phyloP scores from a whole-genome alignment of 2,888 invertebrate species.

The Amblyteles armatorius region DNA sequence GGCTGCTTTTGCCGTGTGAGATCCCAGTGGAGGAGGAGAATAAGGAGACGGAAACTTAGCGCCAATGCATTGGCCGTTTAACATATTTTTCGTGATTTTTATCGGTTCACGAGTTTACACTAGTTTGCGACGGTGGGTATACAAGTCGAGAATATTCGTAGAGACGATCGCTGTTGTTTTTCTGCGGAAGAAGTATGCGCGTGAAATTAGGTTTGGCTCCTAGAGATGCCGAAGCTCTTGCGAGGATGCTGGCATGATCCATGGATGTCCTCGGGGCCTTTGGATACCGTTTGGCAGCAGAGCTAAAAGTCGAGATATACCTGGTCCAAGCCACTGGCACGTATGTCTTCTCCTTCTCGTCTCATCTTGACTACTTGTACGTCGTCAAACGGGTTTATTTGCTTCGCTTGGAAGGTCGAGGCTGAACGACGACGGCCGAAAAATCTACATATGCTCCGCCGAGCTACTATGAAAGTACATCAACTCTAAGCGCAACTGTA shows the following conservation, averaged over 20 bases:
- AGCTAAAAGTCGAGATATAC: slow-evolving; percentile 22
- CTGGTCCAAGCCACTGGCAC: slow-evolving; percentile 33
- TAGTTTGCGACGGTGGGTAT: slow-evolving; percentile 41
- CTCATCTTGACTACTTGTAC: slow-evolving; percentile 64
- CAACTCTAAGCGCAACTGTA: slow-evolving; percentile 40
- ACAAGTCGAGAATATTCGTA: slow-evolving; percentile 32
- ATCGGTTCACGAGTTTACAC: slow-evolving; percentile 53
- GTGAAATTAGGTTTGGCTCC: slow-evolving; percentile 64
- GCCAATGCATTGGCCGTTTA: slow-evolving; percentile 58
- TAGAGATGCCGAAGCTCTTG: slow-evolving; percentile 60
- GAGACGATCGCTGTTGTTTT: slow-evolving; percentile 23
- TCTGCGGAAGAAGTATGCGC: slow-evolving; percentile 41
- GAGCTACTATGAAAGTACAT: slow-evolving; percentile 49
- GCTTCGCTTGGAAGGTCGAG: slow-evolving; percentile 70
- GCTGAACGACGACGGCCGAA: slow-evolving; percentile 64
- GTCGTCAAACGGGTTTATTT: slow-evolving; percentile 80
- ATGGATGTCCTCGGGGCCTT: slow-evolving; percentile 65
- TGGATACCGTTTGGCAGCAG: slow-evolving; percentile 68
- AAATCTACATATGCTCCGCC: slow-evolving; percentile 61
- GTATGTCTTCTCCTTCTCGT: slow-evolving; percentile 38
- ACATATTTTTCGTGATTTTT: slow-evolving; percentile 67
- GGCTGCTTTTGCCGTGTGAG: slow-evolving; percentile 55
- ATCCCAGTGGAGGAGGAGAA: slow-evolving; percentile 28
- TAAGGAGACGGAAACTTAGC: slow-evolving; percentile 57
- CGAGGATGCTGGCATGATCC: slow-evolving; percentile 57